Percentiles rank a stretch among this genome's conserved stretches.
Evolutionary conservation across 2,113 vertebrate species (phyloP).

Genomic region (Gymnogyps californianus): DNA sequence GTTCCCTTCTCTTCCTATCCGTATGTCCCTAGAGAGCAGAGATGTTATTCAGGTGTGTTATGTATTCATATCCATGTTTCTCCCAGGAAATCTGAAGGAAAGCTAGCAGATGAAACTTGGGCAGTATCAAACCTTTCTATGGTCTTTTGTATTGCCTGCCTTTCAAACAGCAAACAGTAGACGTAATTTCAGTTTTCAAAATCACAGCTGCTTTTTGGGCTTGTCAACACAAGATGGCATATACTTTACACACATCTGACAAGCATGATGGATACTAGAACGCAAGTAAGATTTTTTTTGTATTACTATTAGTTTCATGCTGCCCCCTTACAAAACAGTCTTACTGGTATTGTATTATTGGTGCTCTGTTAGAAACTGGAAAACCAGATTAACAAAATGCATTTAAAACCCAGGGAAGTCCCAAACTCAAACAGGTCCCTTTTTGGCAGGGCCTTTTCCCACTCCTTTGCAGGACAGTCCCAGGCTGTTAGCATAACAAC

Average conservation of each 20-base stretch:
- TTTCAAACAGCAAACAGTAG: not conserved
- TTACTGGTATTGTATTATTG: not conserved
- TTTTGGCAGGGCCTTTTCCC: not conserved
- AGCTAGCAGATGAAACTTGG: not conserved
- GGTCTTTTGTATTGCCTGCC: not conserved
- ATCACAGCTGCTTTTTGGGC: constrained; percentile 57
- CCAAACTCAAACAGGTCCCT: not conserved
- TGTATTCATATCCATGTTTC: not conserved
- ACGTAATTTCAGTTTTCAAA: not conserved
- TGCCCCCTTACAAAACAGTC: not conserved
- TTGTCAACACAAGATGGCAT: constrained; percentile 73
- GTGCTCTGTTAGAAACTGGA: not conserved
- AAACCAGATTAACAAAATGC: not conserved
- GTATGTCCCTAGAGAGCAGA: not conserved
- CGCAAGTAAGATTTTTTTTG: not conserved
- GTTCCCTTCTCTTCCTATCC: not conserved
- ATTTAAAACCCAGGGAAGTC: not conserved
- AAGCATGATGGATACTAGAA: constrained; percentile 52
- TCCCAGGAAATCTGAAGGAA: not conserved
- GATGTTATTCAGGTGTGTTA: not conserved
- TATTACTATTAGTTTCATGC: not conserved
- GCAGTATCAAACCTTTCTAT: not conserved
- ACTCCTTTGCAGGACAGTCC: not conserved
- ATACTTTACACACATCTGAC: constrained; percentile 70
- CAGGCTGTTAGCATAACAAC: not conserved